Conservation (phyloP, 2,888 invertebrate genomes). For the Tiliacea aurago region DNA sequence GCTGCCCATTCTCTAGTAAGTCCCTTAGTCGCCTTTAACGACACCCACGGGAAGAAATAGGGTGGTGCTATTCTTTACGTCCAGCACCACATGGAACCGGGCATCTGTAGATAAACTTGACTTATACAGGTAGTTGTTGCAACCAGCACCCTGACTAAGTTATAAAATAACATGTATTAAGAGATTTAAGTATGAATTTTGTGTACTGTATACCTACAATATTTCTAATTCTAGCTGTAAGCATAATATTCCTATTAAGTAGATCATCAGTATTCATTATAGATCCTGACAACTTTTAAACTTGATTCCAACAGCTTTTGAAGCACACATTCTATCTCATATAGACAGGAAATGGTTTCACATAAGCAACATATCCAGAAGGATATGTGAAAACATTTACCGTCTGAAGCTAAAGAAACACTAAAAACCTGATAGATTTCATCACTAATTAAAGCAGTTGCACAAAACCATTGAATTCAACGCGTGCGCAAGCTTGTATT, state of each 20-base stretch:
- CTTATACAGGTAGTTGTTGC: too few species aligned
- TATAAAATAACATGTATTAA: too few species aligned
- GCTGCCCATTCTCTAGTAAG: too few species aligned
- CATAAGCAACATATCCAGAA: background rate
- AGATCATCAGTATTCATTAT: background rate
- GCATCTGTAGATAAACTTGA: too few species aligned
- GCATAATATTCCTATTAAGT: background rate
- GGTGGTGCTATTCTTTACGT: too few species aligned
- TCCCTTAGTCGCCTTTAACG: too few species aligned
- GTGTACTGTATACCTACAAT: background rate
- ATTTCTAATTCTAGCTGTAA: background rate
- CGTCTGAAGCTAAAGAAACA: background rate
- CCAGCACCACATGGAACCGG: too few species aligned
- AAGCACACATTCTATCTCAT: background rate
- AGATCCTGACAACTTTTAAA: too few species aligned
- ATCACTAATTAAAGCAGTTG: conserved; percentile 50
- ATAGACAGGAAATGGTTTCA: background rate
- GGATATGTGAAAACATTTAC: background rate
- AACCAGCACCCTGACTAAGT: too few species aligned
- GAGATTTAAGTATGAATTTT: background rate
- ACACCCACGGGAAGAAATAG: too few species aligned
- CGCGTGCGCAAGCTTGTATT: conserved; percentile 48
- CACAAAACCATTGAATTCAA: conserved; percentile 45
- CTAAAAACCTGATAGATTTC: conserved; percentile 29
- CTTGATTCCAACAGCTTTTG: background rate